phyloP scores from a whole-genome alignment of 2,113 vertebrate genomes.

The Perca schrenkii region DNA sequence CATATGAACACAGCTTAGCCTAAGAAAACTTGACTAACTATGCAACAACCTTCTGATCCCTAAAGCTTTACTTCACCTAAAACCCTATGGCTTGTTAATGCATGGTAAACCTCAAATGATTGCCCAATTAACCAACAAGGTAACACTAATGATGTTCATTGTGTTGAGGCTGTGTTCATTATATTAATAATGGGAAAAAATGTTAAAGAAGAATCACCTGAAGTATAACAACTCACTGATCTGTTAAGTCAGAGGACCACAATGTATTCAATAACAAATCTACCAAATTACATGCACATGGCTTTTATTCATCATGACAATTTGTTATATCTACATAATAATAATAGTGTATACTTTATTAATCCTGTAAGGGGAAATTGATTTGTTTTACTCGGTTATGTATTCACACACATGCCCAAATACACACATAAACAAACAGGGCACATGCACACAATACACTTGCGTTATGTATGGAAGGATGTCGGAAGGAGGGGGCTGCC shows the following conservation, averaged over 20 bases:
- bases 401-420: no score
- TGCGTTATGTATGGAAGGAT: no score
- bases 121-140: background rate
- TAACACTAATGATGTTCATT: background rate
- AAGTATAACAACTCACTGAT: background rate
- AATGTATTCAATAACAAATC: background rate
- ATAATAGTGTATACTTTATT: no score
- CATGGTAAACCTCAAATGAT: background rate
- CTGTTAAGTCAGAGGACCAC: background rate
- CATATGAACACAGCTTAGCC: slow-evolving; percentile 16
- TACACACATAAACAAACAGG: no score
- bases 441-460: no score
- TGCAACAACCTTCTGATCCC: slow-evolving; percentile 41
- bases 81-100: background rate
- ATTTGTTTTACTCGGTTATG: no score
- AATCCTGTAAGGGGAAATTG: no score
- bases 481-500: no score
- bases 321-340: no score
- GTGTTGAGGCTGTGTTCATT: background rate
- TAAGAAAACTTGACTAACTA: slow-evolving; percentile 32
- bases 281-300: no score
- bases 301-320: no score
- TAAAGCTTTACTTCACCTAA: slow-evolving; percentile 17
- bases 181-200: background rate
- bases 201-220: background rate